Conservation (phyloP, 2,888 invertebrate genomes). For the Lycocerus yunnanus region DNA sequence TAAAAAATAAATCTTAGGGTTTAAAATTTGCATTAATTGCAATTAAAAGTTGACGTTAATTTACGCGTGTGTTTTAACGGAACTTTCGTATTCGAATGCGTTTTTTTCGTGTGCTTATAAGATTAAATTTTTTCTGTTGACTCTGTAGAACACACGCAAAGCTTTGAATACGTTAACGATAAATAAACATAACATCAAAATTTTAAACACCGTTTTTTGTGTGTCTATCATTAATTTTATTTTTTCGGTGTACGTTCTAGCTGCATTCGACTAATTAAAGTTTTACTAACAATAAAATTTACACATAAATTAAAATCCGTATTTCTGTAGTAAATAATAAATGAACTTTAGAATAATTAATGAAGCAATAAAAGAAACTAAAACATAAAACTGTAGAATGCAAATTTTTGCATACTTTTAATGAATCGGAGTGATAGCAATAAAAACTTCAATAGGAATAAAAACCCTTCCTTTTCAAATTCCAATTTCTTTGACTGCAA, state of each 20-base stretch:
- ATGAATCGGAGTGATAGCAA: neutral
- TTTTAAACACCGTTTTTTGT: conserved; percentile 2
- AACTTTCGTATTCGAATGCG: neutral
- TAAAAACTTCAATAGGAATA: neutral
- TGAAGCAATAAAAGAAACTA: neutral
- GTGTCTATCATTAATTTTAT: neutral
- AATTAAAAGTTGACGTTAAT: neutral
- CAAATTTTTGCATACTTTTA: neutral
- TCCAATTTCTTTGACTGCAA: neutral
- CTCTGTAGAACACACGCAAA: conserved; percentile 8
- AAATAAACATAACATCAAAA: neutral
- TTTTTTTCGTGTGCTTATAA: conserved; percentile 13
- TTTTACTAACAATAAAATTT: neutral
- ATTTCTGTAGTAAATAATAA: neutral
- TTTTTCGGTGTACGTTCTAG: neutral
- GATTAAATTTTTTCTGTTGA: conserved; percentile 12
- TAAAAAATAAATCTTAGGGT: neutral
- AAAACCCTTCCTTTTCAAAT: neutral
- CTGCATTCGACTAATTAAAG: neutral
- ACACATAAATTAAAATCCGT: neutral
- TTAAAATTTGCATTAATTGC: neutral
- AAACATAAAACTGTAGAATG: neutral
- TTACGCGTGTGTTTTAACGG: neutral
- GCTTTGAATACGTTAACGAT: conserved; percentile 12
- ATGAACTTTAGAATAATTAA: neutral